phyloP scores from a whole-genome alignment of 1,140 invertebrate genomes.

The Anthonomus grandis region DNA sequence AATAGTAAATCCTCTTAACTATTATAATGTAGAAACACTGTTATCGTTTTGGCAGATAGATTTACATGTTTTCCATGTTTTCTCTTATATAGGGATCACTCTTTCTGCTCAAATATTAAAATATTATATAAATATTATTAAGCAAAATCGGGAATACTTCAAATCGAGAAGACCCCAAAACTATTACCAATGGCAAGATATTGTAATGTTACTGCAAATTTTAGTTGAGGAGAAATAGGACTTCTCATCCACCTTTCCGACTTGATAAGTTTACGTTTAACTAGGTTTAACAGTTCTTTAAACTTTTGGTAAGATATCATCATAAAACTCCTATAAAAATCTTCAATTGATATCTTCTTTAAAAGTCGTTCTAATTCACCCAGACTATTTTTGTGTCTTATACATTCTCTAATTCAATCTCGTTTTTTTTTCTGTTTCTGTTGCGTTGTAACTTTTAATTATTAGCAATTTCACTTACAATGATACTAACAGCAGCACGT shows the following conservation, averaged over 20 bases:
- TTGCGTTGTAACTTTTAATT: conserved; percentile 8
- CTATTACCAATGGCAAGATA: conserved; percentile 14
- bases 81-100: too few relatives aligned
- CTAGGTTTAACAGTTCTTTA: not conserved
- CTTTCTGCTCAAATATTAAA: too few relatives aligned
- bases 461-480: not conserved
- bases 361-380: conserved; percentile 7
- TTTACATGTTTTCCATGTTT: too few relatives aligned
- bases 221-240: conserved; percentile 9
- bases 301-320: conserved; percentile 1
- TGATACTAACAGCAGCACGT: not conserved
- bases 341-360: conserved; percentile 17
- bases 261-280: conserved; percentile 12
- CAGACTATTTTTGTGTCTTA: conserved; percentile 14
- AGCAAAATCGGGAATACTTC: too few relatives aligned
- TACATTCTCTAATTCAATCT: conserved; percentile 16
- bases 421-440: conserved; percentile 8
- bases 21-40: too few relatives aligned
- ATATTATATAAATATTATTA: too few relatives aligned
- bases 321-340: conserved; percentile 19
- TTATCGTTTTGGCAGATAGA: too few relatives aligned
- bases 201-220: conserved; percentile 15
- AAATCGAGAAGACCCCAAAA: conserved; percentile 11
- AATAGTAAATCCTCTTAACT: too few relatives aligned
- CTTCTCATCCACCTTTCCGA: conserved; percentile 14